Evolutionary conservation across 2,888 invertebrate genomes (phyloP).

Genomic region (Eupithecia subfuscata): DNA sequence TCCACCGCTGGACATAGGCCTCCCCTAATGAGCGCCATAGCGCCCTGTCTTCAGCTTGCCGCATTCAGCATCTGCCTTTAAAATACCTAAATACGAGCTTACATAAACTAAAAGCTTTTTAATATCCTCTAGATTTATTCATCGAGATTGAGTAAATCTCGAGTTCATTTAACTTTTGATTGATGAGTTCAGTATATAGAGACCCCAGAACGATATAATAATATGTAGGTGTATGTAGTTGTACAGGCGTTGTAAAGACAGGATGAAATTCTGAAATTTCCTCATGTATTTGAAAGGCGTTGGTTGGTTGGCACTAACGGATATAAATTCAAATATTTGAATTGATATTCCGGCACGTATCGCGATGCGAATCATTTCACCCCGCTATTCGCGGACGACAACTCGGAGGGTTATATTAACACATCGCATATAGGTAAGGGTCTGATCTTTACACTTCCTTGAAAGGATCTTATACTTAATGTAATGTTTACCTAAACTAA

Average conservation of each 20-base stretch:
- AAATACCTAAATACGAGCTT: neutral
- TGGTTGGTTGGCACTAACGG: constrained; percentile 4
- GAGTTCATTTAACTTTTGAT: neutral
- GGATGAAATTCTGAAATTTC: constrained; percentile 5
- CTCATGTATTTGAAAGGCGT: constrained; percentile 10
- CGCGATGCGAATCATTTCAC: constrained; percentile 38
- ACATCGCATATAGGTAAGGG: neutral
- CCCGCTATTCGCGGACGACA: constrained; percentile 33
- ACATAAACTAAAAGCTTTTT: neutral
- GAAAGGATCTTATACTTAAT: neutral
- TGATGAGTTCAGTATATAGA: neutral
- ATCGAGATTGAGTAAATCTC: neutral
- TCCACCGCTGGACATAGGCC: too few relatives aligned
- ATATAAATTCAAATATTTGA: constrained; percentile 33
- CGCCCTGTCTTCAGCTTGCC: too few relatives aligned
- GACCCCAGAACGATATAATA: neutral
- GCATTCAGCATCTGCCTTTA: too few relatives aligned
- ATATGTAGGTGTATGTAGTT: neutral
- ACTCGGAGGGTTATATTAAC: neutral
- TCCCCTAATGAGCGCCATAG: too few relatives aligned
- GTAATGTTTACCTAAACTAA: too few relatives aligned
- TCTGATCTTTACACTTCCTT: neutral
- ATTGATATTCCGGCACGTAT: constrained; percentile 40
- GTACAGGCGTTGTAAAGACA: neutral
- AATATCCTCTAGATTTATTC: too few relatives aligned